These are phyloP conservation scores for Protobothrops mucrosquamatus DNA, from an alignment of 2,113 vertebrate species.

Conservation along the genomic window DNA sequence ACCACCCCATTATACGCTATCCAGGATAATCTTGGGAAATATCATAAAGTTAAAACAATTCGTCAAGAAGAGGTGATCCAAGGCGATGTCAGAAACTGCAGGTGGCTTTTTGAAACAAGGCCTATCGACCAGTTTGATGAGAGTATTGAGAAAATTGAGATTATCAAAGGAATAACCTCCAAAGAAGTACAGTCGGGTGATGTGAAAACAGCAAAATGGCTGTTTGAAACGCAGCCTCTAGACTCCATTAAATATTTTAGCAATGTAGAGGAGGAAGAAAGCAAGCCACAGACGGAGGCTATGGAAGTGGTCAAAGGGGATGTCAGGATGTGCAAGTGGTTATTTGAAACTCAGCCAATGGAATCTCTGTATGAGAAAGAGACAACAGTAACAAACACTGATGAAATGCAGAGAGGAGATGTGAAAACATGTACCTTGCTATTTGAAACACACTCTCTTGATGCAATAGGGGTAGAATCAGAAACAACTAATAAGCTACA, in stretches of 20 bases:
- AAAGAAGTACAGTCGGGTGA: conserved; percentile 86
- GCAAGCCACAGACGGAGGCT: conserved; percentile 46
- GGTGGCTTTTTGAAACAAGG: conserved; percentile 93
- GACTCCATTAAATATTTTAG: conserved; percentile 87
- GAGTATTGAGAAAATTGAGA: conserved; percentile 80
- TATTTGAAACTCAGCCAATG: conserved; percentile 92
- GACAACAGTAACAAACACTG: conserved; percentile 59
- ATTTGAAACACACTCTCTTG: conserved; percentile 87
- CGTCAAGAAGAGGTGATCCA: conserved; percentile 86
- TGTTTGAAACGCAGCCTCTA: conserved; percentile 92
- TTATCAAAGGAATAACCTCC: conserved; percentile 90
- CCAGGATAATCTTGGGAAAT: conserved; percentile 84
- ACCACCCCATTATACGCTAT: conserved; percentile 83
- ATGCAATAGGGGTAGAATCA: conserved; percentile 76
- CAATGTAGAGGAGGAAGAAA: conserved; percentile 79
- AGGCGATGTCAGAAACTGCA: conserved; percentile 85
- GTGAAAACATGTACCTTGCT: conserved; percentile 88
- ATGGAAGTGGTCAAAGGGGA: conserved; percentile 81
- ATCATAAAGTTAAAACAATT: conserved; percentile 87
- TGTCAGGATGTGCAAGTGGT: conserved; percentile 88
- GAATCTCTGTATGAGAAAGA: conserved; percentile 83
- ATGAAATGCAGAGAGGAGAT: conserved; percentile 80
- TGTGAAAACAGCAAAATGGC: conserved; percentile 91
- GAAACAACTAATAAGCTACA: conserved; percentile 72
- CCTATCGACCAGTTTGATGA: conserved; percentile 90